These are phyloP conservation scores for Piscicola geometra DNA, from an alignment of 2,888 invertebrate species.

Conservation along the genomic window DNA sequence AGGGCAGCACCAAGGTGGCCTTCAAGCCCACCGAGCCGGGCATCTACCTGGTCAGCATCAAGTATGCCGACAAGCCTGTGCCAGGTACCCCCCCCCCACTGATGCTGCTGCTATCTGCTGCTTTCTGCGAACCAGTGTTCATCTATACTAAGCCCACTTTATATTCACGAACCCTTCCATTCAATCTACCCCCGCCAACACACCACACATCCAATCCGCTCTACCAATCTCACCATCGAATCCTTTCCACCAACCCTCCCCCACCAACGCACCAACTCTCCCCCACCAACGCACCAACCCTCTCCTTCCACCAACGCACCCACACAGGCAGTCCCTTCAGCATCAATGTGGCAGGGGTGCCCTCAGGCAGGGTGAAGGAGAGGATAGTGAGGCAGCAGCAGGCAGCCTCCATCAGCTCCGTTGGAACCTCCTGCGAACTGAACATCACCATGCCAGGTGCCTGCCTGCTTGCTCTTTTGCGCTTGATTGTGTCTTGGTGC, in stretches of 20 bases:
- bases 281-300: no score
- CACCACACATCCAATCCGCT: no score
- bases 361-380: constrained; percentile 72
- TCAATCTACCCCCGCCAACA: no score
- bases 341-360: constrained; percentile 87
- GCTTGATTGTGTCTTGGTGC: not conserved
- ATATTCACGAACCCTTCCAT: no score
- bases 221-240: no score
- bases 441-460: constrained; percentile 92
- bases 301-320: no score
- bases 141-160: no score
- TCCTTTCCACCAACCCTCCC: no score
- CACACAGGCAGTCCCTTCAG: constrained; percentile 58
- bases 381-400: constrained; percentile 79
- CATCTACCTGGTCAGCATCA: constrained; percentile 88
- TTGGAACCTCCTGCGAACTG: constrained; percentile 89
- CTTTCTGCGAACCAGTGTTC: no score
- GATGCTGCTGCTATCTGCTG: no score
- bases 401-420: constrained; percentile 86
- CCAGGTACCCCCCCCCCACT: constrained; percentile 61
- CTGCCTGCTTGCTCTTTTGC: not conserved
- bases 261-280: no score
- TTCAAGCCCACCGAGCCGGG: constrained; percentile 96
- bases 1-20: constrained; percentile 86
- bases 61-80: constrained; percentile 93